phyloP scores from a whole-genome alignment of 2,797 vertebrate species.

The Cryptoprocta ferox region DNA sequence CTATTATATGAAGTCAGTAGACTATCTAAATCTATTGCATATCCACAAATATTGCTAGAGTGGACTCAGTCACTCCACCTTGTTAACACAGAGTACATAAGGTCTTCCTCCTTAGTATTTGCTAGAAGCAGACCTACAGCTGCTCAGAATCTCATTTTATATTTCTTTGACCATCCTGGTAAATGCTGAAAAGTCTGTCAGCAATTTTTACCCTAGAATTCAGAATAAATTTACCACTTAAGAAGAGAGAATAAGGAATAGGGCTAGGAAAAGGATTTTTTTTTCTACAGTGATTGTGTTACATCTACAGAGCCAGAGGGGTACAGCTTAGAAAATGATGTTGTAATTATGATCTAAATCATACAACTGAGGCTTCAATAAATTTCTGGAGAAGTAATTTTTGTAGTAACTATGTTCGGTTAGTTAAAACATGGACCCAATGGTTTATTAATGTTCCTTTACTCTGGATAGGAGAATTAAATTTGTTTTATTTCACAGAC shows the following conservation, averaged over 20 bases:
- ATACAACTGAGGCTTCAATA: conserved; percentile 1
- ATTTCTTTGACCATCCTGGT: conserved; percentile 27
- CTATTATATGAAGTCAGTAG: background rate
- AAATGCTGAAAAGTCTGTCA: conserved; percentile 47
- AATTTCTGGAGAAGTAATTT: background rate
- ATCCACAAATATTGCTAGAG: background rate
- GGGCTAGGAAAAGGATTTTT: conserved; percentile 22
- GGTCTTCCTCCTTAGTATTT: background rate
- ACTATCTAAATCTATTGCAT: background rate
- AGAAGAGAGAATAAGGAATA: background rate
- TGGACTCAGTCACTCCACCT: background rate
- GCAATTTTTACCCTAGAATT: conserved; percentile 26
- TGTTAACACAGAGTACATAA: background rate
- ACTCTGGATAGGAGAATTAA: background rate
- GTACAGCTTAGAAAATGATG: background rate
- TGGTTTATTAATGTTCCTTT: conserved; percentile 43
- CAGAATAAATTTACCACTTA: conserved; percentile 55
- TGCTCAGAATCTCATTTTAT: conserved; percentile 26
- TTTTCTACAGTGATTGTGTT: conserved; percentile 42
- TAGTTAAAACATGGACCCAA: conserved; percentile 16
- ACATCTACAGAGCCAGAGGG: background rate
- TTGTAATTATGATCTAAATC: background rate
- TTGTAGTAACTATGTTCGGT: background rate
- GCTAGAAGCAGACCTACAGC: background rate
- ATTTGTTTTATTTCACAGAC: conserved; percentile 28